phyloP scores from a whole-genome alignment of 1,140 invertebrate genomes.

The Saccostrea glomerata region DNA sequence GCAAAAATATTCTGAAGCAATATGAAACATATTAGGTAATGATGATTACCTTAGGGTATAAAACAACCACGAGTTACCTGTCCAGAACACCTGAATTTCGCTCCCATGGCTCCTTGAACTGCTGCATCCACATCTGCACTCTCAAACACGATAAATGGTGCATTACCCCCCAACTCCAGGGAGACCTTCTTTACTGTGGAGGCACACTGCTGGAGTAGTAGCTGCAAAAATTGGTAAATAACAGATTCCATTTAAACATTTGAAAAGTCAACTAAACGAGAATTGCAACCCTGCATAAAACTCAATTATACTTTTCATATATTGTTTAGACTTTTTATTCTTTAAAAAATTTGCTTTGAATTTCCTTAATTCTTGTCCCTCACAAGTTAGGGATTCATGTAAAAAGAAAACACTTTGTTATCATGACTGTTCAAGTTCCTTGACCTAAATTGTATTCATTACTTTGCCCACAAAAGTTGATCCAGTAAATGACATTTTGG shows the following conservation, averaged over 20 bases:
- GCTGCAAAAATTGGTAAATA: conserved; percentile 77
- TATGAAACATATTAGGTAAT: no score
- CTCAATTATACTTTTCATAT: no score
- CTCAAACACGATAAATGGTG: conserved; percentile 98
- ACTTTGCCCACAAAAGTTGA: conserved; percentile 80
- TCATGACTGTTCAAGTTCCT: neutral
- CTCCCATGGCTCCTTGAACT: conserved; percentile 90
- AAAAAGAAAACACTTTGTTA: no score
- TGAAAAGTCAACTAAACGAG: no score
- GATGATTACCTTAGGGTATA: no score
- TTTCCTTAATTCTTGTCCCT: no score
- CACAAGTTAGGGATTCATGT: no score
- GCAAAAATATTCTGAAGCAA: neutral
- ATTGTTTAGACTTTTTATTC: no score
- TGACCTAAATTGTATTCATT: neutral
- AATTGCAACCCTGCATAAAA: no score
- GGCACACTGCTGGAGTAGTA: conserved; percentile 91
- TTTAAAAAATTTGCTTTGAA: no score
- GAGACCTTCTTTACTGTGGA: conserved; percentile 92
- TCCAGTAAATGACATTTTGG: conserved; percentile 96
- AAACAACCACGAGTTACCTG: conserved; percentile 79
- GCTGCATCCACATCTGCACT: conserved; percentile 95
- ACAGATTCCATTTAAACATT: no score
- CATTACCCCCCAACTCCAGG: conserved; percentile 98
- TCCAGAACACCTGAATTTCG: conserved; percentile 98